Conservation (phyloP, 1,140 invertebrate species). For the Drosophila albomicans region DNA sequence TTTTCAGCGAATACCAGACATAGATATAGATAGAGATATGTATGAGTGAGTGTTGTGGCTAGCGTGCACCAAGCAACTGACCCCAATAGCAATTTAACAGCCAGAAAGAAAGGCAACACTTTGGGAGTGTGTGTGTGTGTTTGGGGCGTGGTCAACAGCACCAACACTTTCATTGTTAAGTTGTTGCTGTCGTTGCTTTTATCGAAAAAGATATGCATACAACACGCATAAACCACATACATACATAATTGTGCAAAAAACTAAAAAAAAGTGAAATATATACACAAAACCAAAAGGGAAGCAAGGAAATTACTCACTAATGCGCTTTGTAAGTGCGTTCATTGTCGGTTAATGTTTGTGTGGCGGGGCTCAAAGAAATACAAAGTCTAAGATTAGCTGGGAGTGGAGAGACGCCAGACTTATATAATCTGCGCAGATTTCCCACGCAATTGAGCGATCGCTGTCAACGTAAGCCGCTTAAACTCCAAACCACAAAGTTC, state of each 20-base stretch:
- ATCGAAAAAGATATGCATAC: conserved; percentile 54
- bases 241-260: conserved; percentile 23
- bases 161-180: conserved; percentile 74
- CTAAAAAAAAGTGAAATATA: neutral
- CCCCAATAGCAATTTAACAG: conserved; percentile 71
- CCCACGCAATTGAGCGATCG: conserved; percentile 67
- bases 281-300: conserved; percentile 13
- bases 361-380: conserved; percentile 10
- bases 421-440: conserved; percentile 61
- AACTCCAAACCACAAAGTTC: conserved; percentile 31
- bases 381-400: conserved; percentile 28
- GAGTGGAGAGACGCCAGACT: conserved; percentile 11
- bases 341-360: conserved; percentile 68
- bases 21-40: conserved; percentile 40
- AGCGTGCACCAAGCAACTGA: conserved; percentile 75
- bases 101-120: conserved; percentile 59
- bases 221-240: conserved; percentile 18
- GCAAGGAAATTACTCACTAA: conserved; percentile 68
- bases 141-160: conserved; percentile 59
- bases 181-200: conserved; percentile 55
- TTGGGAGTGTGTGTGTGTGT: too few species aligned
- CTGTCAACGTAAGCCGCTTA: conserved; percentile 58
- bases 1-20: conserved; percentile 46
- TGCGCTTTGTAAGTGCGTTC: conserved; percentile 68
- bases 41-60: conserved; percentile 54